A percentile compares a stretch with the other conserved stretches of the same genome.
phyloP scores from a whole-genome alignment of 2,797 vertebrate genomes.

The Acanthurus lineatus region DNA sequence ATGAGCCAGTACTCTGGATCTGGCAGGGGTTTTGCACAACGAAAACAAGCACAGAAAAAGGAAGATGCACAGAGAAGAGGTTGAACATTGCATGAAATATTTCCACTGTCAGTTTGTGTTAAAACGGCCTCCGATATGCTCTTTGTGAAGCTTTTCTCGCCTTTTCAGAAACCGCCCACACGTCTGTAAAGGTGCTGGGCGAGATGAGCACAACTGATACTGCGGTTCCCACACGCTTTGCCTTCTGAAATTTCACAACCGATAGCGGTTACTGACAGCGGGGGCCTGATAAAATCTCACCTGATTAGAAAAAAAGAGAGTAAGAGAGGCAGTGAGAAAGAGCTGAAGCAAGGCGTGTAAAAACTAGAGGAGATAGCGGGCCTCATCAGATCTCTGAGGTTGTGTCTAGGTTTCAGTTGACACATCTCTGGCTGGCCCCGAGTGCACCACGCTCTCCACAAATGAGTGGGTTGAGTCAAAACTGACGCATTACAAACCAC shows the following conservation, averaged over 20 bases:
- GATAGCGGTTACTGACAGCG: constrained; percentile 84
- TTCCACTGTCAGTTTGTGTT: constrained; percentile 85
- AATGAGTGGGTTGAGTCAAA: constrained; percentile 67
- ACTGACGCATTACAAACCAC: constrained; percentile 66
- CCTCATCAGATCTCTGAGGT: constrained; percentile 76
- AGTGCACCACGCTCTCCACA: constrained; percentile 70
- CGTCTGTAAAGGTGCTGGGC: constrained; percentile 80
- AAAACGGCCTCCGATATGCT: constrained; percentile 73
- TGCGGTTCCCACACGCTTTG: constrained; percentile 82
- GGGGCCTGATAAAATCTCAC: constrained; percentile 82
- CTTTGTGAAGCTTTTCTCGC: constrained; percentile 82
- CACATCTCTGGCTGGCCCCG: constrained; percentile 57
- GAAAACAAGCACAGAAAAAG: constrained; percentile 60
- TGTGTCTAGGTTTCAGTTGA: constrained; percentile 76
- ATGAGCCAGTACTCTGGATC: constrained; percentile 44
- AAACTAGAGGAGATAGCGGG: constrained; percentile 58
- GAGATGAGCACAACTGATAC: constrained; percentile 83
- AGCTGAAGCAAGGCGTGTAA: constrained; percentile 57
- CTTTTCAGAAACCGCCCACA: constrained; percentile 80
- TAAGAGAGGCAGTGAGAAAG: constrained; percentile 54
- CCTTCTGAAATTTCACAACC: constrained; percentile 87
- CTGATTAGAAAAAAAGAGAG: constrained; percentile 78
- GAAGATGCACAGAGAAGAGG: constrained; percentile 54
- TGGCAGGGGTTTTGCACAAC: constrained; percentile 49
- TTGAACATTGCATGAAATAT: constrained; percentile 68